Conservation (phyloP, 2,888 invertebrate genomes). For the Eubasilissa splendida region DNA sequence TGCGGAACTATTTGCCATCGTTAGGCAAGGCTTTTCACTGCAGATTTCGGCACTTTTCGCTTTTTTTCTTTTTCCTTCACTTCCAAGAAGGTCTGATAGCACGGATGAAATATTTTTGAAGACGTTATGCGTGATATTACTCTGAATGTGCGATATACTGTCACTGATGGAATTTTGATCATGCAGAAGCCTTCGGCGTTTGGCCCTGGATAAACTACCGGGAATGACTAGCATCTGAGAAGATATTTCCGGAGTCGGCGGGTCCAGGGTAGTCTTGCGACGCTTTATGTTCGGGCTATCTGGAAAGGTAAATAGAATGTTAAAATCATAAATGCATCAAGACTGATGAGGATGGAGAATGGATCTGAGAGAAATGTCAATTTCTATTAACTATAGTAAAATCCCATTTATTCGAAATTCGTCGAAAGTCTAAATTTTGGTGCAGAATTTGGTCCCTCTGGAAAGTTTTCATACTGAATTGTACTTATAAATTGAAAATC, state of each 20-base stretch:
- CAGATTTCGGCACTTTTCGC: neutral
- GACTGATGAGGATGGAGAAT: too few relatives aligned
- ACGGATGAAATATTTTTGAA: slow-evolving; percentile 23
- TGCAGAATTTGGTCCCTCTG: too few relatives aligned
- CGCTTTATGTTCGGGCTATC: slow-evolving; percentile 68
- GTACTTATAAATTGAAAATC: too few relatives aligned
- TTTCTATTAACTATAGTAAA: too few relatives aligned
- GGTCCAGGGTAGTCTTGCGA: slow-evolving; percentile 65
- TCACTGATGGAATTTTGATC: neutral
- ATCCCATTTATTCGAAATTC: neutral
- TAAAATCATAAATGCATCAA: too few relatives aligned
- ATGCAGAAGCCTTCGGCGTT: slow-evolving; percentile 12
- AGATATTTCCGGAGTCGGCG: slow-evolving; percentile 61
- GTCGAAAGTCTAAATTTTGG: neutral
- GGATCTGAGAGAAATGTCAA: too few relatives aligned
- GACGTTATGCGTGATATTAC: slow-evolving; percentile 5
- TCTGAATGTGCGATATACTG: neutral
- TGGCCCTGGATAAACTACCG: neutral
- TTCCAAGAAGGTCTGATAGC: slow-evolving; percentile 16
- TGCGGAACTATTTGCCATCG: neutral
- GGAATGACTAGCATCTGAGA: neutral
- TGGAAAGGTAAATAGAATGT: slow-evolving; percentile 27
- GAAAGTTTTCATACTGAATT: too few relatives aligned
- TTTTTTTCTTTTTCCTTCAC: slow-evolving; percentile 11
- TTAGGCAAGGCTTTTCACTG: neutral